A percentile compares a stretch with the other conserved stretches of the same genome.
Conservation (phyloP, 1,140 invertebrate genomes). For the Sitodiplosis mosellana region DNA sequence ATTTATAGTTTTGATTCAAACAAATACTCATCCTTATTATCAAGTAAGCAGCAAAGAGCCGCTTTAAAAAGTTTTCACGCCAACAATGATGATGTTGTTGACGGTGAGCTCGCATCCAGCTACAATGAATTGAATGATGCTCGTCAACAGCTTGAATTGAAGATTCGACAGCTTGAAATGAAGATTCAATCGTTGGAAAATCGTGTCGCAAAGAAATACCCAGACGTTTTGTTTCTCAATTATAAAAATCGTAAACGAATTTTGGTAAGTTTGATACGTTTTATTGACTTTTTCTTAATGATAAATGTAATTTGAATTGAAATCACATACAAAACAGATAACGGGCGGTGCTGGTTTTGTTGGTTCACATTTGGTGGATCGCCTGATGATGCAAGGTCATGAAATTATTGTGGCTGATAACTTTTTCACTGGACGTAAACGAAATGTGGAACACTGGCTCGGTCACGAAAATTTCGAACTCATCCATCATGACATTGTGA, state of each 20-base stretch:
- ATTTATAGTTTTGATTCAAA: constrained; percentile 9
- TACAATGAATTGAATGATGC: constrained; percentile 37
- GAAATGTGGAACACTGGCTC: constrained; percentile 97
- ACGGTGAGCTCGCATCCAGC: constrained; percentile 17
- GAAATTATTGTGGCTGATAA: constrained; percentile 97
- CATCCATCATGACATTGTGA: constrained; percentile 97
- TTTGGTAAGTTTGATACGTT: constrained; percentile 36
- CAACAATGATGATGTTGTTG: constrained; percentile 1
- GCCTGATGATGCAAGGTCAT: constrained; percentile 89
- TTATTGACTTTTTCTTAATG: neutral
- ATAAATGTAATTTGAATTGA: neutral
- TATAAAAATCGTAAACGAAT: constrained; percentile 83
- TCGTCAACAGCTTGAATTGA: constrained; percentile 38
- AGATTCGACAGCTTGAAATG: constrained; percentile 45
- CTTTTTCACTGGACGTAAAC: constrained; percentile 92
- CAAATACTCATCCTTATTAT: constrained; percentile 1
- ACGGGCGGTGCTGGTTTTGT: constrained; percentile 99
- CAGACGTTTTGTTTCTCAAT: constrained; percentile 76
- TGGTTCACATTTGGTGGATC: constrained; percentile 92
- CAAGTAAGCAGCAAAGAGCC: constrained; percentile 1
- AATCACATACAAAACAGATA: constrained; percentile 32
- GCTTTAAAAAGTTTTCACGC: neutral
- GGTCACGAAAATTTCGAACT: constrained; percentile 98
- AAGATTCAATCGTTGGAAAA: constrained; percentile 51
- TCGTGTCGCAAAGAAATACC: constrained; percentile 62